Percentiles rank a stretch among this genome's conserved stretches.
Conservation (phyloP, 2,888 invertebrate genomes). For the Scaptomyza parva region DNA sequence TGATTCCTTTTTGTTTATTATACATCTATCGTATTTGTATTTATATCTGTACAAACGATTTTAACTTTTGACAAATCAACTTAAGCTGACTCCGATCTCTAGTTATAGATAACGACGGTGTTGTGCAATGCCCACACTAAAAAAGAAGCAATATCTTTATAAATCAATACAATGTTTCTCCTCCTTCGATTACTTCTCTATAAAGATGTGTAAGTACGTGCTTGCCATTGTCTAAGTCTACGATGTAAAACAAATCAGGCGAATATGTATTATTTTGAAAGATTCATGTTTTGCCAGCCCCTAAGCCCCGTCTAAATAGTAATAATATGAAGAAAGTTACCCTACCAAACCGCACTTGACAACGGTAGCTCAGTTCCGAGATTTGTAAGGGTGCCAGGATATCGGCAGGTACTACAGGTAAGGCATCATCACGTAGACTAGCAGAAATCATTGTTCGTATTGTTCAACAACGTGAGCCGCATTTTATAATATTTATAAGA, state of each 20-base stretch:
- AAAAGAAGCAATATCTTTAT: slow-evolving; percentile 17
- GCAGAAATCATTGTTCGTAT: slow-evolving; percentile 22
- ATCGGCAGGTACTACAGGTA: slow-evolving; percentile 40
- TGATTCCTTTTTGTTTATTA: too few species aligned
- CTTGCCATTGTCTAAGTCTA: slow-evolving; percentile 40
- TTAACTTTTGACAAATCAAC: slow-evolving; percentile 14
- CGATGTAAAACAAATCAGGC: slow-evolving; percentile 46
- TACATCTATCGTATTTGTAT: too few species aligned
- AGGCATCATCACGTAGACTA: slow-evolving; percentile 34
- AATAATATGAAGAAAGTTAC: slow-evolving; percentile 14
- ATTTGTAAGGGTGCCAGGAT: not conserved
- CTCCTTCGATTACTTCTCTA: slow-evolving; percentile 16
- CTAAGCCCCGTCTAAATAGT: slow-evolving; percentile 17
- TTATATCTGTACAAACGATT: too few species aligned
- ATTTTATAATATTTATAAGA: slow-evolving; percentile 15
- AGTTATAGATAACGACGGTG: slow-evolving; percentile 34
- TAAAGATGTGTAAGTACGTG: slow-evolving; percentile 42
- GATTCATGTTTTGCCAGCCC: slow-evolving; percentile 49
- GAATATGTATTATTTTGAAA: slow-evolving; percentile 52
- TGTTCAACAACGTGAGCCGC: slow-evolving; percentile 65
- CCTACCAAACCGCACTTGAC: slow-evolving; percentile 71
- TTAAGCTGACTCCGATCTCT: slow-evolving; percentile 17
- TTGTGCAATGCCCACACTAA: not conserved
- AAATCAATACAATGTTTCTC: not conserved
- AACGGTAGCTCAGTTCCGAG: slow-evolving; percentile 47